Conservation (phyloP, 2,888 invertebrate genomes). For the Drosophila anomelani region DNA sequence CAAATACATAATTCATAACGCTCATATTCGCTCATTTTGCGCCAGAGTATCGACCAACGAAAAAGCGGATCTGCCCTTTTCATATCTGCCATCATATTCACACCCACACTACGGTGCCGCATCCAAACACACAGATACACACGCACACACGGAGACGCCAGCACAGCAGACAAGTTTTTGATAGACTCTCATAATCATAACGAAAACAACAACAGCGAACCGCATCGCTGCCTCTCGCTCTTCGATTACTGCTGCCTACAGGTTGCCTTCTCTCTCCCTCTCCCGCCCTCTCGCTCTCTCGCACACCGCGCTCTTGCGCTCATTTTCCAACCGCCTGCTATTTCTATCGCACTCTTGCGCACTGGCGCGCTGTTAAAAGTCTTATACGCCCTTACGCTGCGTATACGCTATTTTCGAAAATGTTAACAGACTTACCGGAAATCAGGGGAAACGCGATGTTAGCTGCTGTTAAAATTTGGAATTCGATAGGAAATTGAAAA, state of each 20-base stretch:
- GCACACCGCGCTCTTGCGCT: constrained; percentile 41
- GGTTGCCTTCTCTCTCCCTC: constrained; percentile 60
- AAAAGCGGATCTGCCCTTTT: constrained; percentile 67
- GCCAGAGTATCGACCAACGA: constrained; percentile 46
- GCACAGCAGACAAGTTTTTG: constrained; percentile 65
- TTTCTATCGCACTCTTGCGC: constrained; percentile 58
- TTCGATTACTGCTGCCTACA: constrained; percentile 66
- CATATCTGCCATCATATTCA: constrained; percentile 82
- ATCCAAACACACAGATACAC: constrained; percentile 35
- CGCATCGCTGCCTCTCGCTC: constrained; percentile 43
- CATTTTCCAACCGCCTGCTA: constrained; percentile 56
- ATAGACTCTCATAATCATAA: constrained; percentile 83
- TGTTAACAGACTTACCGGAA: constrained; percentile 16
- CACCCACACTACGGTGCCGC: constrained; percentile 56
- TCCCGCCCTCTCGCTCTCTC: constrained; percentile 37
- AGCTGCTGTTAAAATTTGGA: constrained; percentile 10
- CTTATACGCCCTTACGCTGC: constrained; percentile 57
- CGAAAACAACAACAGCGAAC: constrained; percentile 61
- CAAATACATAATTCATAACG: constrained; percentile 83
- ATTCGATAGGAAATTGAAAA: not conserved
- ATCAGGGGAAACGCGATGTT: constrained; percentile 7
- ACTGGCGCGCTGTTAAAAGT: constrained; percentile 44
- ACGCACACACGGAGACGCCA: constrained; percentile 23
- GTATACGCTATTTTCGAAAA: constrained; percentile 46
- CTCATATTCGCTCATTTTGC: constrained; percentile 82